Conservation (phyloP, 2,797 vertebrate genomes). For the Mormyrops boulengeri region DNA sequence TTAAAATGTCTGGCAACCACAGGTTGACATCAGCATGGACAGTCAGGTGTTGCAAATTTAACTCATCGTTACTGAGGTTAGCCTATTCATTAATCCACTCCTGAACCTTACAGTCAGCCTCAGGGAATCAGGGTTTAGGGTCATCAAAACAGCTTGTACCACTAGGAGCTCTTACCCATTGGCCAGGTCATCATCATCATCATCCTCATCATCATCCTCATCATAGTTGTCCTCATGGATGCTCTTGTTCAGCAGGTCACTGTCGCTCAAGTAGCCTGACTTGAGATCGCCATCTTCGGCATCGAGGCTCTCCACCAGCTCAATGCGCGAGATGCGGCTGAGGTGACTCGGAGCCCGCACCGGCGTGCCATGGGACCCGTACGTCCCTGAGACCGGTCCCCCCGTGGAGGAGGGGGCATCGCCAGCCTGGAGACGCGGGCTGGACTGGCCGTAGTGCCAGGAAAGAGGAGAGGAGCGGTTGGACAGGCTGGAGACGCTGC, state of each 20-base stretch:
- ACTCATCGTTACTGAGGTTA: background rate
- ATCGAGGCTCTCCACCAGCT: conserved; percentile 76
- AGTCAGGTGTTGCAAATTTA: background rate
- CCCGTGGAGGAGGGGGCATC: conserved; percentile 81
- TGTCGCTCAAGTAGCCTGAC: conserved; percentile 80
- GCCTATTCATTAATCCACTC: background rate
- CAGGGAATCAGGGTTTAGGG: background rate
- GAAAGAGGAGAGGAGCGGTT: conserved; percentile 89
- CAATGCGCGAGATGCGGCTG: conserved; percentile 77
- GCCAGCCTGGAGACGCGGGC: conserved; percentile 86
- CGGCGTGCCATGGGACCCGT: conserved; percentile 70
- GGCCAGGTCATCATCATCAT: conserved; percentile 80
- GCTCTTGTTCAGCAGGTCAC: conserved; percentile 72
- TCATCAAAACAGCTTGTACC: background rate
- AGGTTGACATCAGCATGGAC: background rate
- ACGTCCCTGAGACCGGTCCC: conserved; percentile 55
- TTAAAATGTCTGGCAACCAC: background rate
- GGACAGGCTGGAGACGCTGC: conserved; percentile 83
- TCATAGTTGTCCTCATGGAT: conserved; percentile 60
- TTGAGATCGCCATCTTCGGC: conserved; percentile 77
- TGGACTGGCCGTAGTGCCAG: conserved; percentile 90
- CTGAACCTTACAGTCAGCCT: background rate
- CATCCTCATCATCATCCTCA: conserved; percentile 66
- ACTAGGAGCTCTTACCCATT: conserved; percentile 70
- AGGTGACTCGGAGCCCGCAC: conserved; percentile 74